A percentile compares a stretch with the other conserved stretches of the same genome.
phyloP scores from a whole-genome alignment of 2,888 invertebrate species.

The Trisateles emortualis region DNA sequence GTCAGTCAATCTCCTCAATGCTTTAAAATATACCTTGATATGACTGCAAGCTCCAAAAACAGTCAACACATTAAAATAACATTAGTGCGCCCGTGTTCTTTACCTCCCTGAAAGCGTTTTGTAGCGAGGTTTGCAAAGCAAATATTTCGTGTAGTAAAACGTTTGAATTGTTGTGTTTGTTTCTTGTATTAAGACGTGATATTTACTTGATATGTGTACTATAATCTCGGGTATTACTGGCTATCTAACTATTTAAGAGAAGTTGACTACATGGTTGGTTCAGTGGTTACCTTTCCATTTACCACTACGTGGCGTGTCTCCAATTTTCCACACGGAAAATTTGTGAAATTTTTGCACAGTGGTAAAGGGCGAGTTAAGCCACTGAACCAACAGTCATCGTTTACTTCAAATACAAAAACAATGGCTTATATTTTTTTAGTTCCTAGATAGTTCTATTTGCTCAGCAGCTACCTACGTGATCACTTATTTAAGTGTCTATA shows the following conservation, averaged over 20 bases:
- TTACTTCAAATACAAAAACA: too few relatives aligned
- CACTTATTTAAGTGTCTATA: background rate
- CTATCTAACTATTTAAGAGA: too few relatives aligned
- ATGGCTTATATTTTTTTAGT: too few relatives aligned
- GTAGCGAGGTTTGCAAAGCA: constrained; percentile 30
- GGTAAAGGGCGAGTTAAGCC: too few relatives aligned
- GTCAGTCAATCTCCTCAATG: background rate
- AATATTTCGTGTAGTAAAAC: constrained; percentile 31
- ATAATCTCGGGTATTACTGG: too few relatives aligned
- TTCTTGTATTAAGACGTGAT: background rate
- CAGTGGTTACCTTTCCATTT: too few relatives aligned
- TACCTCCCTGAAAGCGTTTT: constrained; percentile 38
- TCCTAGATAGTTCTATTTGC: background rate
- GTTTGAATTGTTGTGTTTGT: background rate
- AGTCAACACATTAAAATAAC: constrained; percentile 52
- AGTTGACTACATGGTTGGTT: too few relatives aligned
- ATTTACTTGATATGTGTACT: background rate
- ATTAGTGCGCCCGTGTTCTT: constrained; percentile 46
- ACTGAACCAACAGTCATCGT: too few relatives aligned
- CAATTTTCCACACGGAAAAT: too few relatives aligned
- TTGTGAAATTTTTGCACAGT: too few relatives aligned
- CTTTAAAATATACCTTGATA: background rate
- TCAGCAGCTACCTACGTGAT: background rate
- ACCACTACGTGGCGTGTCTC: too few relatives aligned
- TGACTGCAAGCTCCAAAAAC: constrained; percentile 26